Evolutionary conservation across 2,888 invertebrate species (phyloP), one percentile per base, ranked within the genome.

Genomic region (Limnephilus auricula): DNA sequence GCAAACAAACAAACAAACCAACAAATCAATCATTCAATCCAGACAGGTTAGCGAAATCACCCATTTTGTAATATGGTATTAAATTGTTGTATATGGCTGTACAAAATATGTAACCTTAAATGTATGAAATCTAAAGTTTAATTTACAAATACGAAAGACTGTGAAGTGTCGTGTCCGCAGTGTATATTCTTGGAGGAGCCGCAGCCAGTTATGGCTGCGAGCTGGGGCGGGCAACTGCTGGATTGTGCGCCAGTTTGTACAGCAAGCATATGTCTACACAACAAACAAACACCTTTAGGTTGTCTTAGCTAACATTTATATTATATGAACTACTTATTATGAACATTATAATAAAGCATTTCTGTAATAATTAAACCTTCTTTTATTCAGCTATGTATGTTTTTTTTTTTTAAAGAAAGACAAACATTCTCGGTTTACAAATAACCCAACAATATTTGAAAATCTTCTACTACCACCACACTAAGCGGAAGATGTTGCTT

Each of bases 41-140:
- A 65, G 32, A 89, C 89, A 89, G 79, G 80, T 80, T 89, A 78
- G 78, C 87, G 32, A 87, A 87, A 89, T 89, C 78, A 91, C 79
- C 50, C 34, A 83, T 93, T 90, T 91, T 92, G 25, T 92, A 91
- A 92, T 91, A 90, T 92, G 90, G 86, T 95, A 96, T 95, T 95
- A 95, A 95, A 95, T 95, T 95, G 95, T 96, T 96, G 96, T 96
- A 96, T 95, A 96, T 96, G 96, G 95, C 95, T 96, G 96, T 96
- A 96, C 96, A 96, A 96, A 95, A 91, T 90, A 91, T 93, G 93
- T 93, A 93, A 93, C 91, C 92, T 91, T 65, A 90, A 92, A 92
- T 92, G 92, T 92, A 93, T 92, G 91, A 92, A 92, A 93, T 90
- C 85, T 93, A 91, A 93, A 92, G 87, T 84, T 92, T 93, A 93